Evolutionary conservation across 37 sponge, comb jelly and placozoan genomes (phyloP), one percentile per base, ranked within the genome.

Genomic region (Spongilla lacustris): DNA sequence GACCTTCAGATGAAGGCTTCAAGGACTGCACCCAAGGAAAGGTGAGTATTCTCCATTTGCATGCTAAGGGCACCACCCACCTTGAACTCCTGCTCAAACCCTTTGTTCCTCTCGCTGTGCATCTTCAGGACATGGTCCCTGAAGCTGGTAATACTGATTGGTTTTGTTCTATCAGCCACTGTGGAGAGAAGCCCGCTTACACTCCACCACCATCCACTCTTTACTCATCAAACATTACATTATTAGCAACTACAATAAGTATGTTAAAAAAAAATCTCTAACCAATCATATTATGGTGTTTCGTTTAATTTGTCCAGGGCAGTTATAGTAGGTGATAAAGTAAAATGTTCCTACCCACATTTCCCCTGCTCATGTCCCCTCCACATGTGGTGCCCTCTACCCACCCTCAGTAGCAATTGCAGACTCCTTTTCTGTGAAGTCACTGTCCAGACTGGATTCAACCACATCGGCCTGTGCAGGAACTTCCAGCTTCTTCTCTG

Each of bases 101-200:
- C 89, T 34, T 70, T 71, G 50, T 89, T 77, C 31, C 80, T 76
- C 38, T 78, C 73, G 26, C 69, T 33, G 58, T 89, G 89, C 73
- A 84, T 71, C 12, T 23, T 79, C 19, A 13, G 67, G 8, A 84
- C 84, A 67, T 89, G 66, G 21, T 77, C 70, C 21, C 77, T 74
- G 50, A 89, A 89, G 35, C 80, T 77, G 41, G 69, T 70, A 50
- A 90, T 23, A 34, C 72, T 37, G 36, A 95, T 78, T 5, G 88
- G 73, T 50, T 80, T 86, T 79, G 81, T 76, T 29, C 91, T 85
- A 13, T 94, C 85, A 19, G 27, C n/a, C 34, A 87, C 94, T 94
- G 67, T 2, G 76, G 26, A 24, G 33, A 28, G 21, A 58, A 58
- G 58, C 58, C 58, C 21, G 1, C 58, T 17, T 58, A 58, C 1